Evolutionary conservation across 2,888 invertebrate genomes (phyloP), one percentile per base, ranked within the genome.

Genomic region (Merodon equestris): DNA sequence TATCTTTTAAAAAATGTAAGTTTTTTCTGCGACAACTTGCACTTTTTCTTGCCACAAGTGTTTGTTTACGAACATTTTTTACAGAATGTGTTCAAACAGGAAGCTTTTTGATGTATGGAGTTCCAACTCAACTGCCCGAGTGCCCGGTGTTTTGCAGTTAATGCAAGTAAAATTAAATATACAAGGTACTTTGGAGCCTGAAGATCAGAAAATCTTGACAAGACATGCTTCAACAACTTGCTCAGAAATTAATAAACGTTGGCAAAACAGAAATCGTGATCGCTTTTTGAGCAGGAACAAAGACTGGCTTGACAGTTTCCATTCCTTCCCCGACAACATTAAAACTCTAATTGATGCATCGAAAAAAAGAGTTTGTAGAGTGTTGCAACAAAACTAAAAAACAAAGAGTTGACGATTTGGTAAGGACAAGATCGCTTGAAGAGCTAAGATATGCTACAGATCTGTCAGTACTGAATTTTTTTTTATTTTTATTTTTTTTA

Each of bases 351-450:
- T 27, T 27, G 27, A 7, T 27, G 27, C 27, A 27, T 27, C 27
- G 27, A 56, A 38, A 14, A n/a, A 54, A 54, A 40, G 42, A n/a
- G 0, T 56, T 44, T 56, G 19, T 38, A 38, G 40, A 15, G 13
- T 53, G 53, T 53, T 53, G 53, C 53, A 53, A 38, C 38, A 53
- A 53, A 56, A 56, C 42, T 17, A 56, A 56, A 12, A 56, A 56
- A 42, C 56, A 56, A 10, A 56, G 56, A 42, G 44, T 42, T 17
- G 27, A 42, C 9, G 56, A 42, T 42, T 27, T 44, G 18, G 15
- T 54, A 3, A 38, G 17, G 40, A 54, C 42, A 40, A 54, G 18
- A 54, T 54, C 54, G 2, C 40, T 54, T 12, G 40, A 54, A 10
- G 15, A 57, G 17, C 44, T 57, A 7, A 57, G 27, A 27, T 36